A percentile compares a stretch with the other conserved stretches of the same genome.
phyloP scores from a whole-genome alignment of 2,797 vertebrate species.

The Melanotaenia trifasciata region DNA sequence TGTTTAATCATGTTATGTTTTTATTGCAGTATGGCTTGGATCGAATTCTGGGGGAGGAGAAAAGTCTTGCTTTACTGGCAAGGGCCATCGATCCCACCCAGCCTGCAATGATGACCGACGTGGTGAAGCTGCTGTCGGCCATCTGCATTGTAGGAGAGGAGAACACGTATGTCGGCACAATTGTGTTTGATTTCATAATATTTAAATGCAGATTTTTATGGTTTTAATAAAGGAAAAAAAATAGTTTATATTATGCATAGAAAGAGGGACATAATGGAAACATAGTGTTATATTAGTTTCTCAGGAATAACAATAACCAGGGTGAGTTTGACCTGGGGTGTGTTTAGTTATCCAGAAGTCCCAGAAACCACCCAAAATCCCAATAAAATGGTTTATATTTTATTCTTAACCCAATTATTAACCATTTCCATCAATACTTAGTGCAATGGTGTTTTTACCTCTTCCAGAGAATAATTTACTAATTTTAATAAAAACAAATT shows the following conservation, averaged over 20 bases:
- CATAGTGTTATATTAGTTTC: background rate
- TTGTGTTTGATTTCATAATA: constrained; percentile 15
- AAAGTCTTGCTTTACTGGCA: constrained; percentile 90
- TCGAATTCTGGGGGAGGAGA: constrained; percentile 94
- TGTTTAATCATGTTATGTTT: constrained; percentile 25
- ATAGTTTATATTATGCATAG: too few species aligned
- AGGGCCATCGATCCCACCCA: constrained; percentile 91
- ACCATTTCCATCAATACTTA: too few species aligned
- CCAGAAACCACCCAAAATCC: background rate
- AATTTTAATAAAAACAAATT: too few species aligned
- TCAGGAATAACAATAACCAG: background rate
- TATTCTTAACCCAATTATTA: background rate
- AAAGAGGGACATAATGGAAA: too few species aligned
- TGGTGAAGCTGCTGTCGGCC: constrained; percentile 95
- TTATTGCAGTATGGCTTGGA: constrained; percentile 92
- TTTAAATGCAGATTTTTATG: background rate
- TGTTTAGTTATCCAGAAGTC: background rate
- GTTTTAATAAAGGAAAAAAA: background rate
- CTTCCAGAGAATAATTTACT: too few species aligned
- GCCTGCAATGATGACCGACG: constrained; percentile 95
- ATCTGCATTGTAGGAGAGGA: constrained; percentile 98
- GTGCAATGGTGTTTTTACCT: too few species aligned
- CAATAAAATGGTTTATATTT: background rate
- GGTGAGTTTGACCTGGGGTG: background rate
- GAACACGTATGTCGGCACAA: constrained; percentile 88